Conservation (phyloP, 2,888 invertebrate genomes). For the Eueremaeus valkanovi region DNA sequence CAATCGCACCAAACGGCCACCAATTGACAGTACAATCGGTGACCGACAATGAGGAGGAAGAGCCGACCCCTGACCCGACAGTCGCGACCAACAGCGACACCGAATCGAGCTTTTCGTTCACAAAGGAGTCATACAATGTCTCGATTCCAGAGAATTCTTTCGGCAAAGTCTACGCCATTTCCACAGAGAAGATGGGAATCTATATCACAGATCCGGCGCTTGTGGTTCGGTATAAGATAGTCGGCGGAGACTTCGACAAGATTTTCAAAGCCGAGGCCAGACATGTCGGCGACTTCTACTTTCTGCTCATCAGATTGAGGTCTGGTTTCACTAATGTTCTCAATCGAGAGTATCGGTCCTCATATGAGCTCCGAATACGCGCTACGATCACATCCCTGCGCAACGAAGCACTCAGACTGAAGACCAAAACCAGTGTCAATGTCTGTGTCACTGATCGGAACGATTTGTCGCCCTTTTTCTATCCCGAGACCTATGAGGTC, state of each 20-base stretch:
- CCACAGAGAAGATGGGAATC: constrained; percentile 74
- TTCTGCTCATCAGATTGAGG: constrained; percentile 80
- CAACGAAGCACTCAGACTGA: constrained; percentile 57
- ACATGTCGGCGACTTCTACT: constrained; percentile 86
- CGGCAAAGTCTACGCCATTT: constrained; percentile 75
- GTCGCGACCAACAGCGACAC: neutral
- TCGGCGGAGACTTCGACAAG: constrained; percentile 78
- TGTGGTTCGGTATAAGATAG: constrained; percentile 74
- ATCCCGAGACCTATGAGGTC: constrained; percentile 75
- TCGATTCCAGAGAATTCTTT: constrained; percentile 87
- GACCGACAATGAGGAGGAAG: constrained; percentile 4
- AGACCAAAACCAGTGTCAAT: constrained; percentile 67
- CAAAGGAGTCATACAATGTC: constrained; percentile 72
- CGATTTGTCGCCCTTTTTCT: constrained; percentile 90
- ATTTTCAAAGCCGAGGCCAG: constrained; percentile 89
- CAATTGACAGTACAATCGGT: constrained; percentile 2
- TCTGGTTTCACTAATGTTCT: constrained; percentile 80
- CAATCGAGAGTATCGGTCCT: constrained; percentile 84
- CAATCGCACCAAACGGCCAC: constrained; percentile 10
- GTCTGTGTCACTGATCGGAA: constrained; percentile 76
- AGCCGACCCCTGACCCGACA: neutral
- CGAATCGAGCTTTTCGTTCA: constrained; percentile 57
- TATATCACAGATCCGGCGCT: constrained; percentile 54
- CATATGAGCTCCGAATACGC: constrained; percentile 71
- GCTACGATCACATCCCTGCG: constrained; percentile 58